A percentile compares a stretch with the other conserved stretches of the same genome.
These are phyloP conservation scores for Hirtodrosophila confusa DNA, from an alignment of 2,888 invertebrate genomes.

Conservation along the genomic window DNA sequence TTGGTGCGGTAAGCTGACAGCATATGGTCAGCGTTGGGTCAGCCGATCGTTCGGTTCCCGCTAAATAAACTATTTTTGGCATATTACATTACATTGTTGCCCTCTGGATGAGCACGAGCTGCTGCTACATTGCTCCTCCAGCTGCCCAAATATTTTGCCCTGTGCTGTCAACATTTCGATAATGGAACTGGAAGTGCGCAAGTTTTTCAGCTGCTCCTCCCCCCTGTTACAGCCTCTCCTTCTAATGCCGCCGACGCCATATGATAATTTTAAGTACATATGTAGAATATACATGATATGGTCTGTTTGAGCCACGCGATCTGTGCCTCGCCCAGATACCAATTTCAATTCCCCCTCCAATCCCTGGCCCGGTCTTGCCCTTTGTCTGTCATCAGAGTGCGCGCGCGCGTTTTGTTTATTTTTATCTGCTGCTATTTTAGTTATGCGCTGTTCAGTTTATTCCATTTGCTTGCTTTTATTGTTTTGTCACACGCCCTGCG, in stretches of 20 bases:
- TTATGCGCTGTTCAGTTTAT: conserved; percentile 34
- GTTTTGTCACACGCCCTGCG: conserved; percentile 47
- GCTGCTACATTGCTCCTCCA: conserved; percentile 28
- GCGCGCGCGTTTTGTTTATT: conserved; percentile 62
- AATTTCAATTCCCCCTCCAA: conserved; percentile 7
- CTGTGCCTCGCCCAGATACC: conserved; percentile 7
- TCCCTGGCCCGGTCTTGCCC: conserved; percentile 31
- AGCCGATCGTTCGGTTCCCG: conserved; percentile 19
- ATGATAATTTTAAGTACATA: conserved; percentile 17
- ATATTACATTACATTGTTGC: conserved; percentile 51
- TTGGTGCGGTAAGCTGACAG: conserved; percentile 34
- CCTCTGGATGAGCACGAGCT: not conserved
- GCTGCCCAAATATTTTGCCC: conserved; percentile 71
- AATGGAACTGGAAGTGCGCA: conserved; percentile 6
- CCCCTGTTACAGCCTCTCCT: conserved; percentile 3
- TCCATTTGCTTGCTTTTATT: conserved; percentile 46
- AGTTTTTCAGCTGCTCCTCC: conserved; percentile 35
- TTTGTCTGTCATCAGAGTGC: conserved; percentile 56
- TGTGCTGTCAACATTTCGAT: conserved; percentile 41
- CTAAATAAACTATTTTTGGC: conserved; percentile 54
- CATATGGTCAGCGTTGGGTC: conserved; percentile 57
- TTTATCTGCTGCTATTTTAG: conserved; percentile 65
- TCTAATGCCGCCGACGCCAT: conserved; percentile 10
- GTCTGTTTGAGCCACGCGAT: conserved; percentile 9
- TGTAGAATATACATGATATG: not conserved